These are phyloP conservation scores for Mylabris phalerata DNA, from an alignment of 1,140 invertebrate genomes.

Conservation along the genomic window DNA sequence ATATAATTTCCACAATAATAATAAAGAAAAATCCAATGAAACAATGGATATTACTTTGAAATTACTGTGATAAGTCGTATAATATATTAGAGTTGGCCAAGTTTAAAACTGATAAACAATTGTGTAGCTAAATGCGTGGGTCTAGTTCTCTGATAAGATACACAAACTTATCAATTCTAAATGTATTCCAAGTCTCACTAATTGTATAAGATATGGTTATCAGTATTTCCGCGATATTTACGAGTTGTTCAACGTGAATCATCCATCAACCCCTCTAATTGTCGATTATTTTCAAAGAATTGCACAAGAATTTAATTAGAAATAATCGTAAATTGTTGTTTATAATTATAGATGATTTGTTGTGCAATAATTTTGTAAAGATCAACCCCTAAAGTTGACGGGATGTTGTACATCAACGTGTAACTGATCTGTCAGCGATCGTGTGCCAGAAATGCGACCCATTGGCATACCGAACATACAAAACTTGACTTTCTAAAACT, in stretches of 20 bases:
- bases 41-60: too few species aligned
- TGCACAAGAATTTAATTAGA: too few species aligned
- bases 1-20: too few species aligned
- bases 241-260: not conserved
- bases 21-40: too few species aligned
- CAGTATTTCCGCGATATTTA: constrained; percentile 11
- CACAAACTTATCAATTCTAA: constrained; percentile 8
- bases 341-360: not conserved
- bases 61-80: too few species aligned
- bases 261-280: constrained; percentile 7
- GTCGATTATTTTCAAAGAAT: not conserved
- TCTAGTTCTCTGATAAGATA: constrained; percentile 16
- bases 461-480: constrained; percentile 16
- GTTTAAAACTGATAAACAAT: constrained; percentile 4
- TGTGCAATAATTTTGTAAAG: constrained; percentile 7
- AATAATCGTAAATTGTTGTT: not conserved
- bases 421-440: constrained; percentile 17
- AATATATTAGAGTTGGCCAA: too few species aligned
- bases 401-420: too few species aligned
- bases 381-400: constrained; percentile 10
- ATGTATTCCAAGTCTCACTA: constrained; percentile 15
- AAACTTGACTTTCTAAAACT: constrained; percentile 16
- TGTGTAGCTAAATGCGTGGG: constrained; percentile 17
- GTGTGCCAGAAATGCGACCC: constrained; percentile 23
- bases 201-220: constrained; percentile 15